Percentiles rank a stretch among this genome's conserved stretches.
phyloP scores from a whole-genome alignment of 2,888 invertebrate species.

The Lepidocyrtoides sp. region DNA sequence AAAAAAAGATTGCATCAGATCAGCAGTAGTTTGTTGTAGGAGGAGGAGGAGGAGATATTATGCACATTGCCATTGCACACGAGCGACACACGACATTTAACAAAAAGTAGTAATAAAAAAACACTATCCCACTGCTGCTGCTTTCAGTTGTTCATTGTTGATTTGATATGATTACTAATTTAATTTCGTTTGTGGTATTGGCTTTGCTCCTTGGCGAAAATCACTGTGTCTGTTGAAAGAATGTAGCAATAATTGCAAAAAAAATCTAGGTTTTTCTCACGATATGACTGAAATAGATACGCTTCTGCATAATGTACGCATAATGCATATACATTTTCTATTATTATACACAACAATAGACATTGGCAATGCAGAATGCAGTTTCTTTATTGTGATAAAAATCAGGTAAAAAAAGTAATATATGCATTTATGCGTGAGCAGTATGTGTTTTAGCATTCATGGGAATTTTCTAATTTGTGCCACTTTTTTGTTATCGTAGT shows the following conservation, averaged over 20 bases:
- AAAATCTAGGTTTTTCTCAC: slow-evolving; percentile 75
- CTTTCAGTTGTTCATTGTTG: not conserved
- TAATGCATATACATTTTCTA: too few relatives aligned
- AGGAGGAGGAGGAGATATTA: slow-evolving; percentile 16
- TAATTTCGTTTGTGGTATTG: slow-evolving; percentile 42
- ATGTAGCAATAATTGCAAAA: not conserved
- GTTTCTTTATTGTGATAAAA: slow-evolving; percentile 11
- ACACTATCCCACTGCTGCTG: too few relatives aligned
- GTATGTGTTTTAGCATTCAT: slow-evolving; percentile 54
- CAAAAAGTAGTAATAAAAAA: too few relatives aligned
- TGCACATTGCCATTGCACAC: too few relatives aligned
- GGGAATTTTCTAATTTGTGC: slow-evolving; percentile 76
- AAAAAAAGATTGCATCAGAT: not conserved
- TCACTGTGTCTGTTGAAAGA: not conserved
- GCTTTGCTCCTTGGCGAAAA: not conserved
- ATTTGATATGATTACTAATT: not conserved
- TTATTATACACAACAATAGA: slow-evolving; percentile 70
- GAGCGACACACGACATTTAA: slow-evolving; percentile 57
- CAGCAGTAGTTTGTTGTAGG: not conserved
- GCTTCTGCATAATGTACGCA: not conserved
- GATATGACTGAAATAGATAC: not conserved
- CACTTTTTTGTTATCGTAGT: slow-evolving; percentile 56
- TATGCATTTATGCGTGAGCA: slow-evolving; percentile 27
- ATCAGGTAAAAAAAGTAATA: slow-evolving; percentile 22
- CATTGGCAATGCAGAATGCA: slow-evolving; percentile 67